A percentile compares a stretch with the other conserved stretches of the same genome.
phyloP scores from a whole-genome alignment of 2,797 vertebrate genomes.

The Clamator glandarius region DNA sequence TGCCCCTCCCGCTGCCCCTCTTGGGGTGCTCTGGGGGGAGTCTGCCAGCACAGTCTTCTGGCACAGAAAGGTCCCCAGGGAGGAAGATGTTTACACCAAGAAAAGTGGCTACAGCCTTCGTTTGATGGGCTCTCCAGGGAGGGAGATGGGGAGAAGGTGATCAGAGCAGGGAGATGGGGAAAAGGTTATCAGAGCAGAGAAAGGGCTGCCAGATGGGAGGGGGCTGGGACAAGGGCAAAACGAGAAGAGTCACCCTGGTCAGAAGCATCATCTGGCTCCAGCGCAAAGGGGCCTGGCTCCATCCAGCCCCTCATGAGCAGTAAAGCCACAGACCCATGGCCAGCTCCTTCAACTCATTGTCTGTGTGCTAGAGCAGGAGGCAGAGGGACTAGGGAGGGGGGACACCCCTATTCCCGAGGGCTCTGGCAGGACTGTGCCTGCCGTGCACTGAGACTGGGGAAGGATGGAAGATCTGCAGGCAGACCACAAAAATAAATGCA shows the following conservation, averaged over 20 bases:
- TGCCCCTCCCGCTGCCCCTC: accelerated
- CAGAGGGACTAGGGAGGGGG: neutral
- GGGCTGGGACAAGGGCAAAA: neutral
- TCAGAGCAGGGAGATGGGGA: neutral
- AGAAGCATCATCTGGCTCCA: neutral
- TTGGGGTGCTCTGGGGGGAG: neutral
- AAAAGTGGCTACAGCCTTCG: neutral
- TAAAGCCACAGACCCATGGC: neutral
- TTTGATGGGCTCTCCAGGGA: neutral
- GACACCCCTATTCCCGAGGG: no score
- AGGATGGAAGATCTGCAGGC: neutral
- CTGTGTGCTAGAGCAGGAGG: neutral
- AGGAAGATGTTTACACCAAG: neutral
- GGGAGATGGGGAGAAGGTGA: neutral
- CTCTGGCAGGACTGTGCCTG: neutral
- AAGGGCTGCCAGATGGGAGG: neutral
- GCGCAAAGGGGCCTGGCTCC: neutral
- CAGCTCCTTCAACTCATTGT: neutral
- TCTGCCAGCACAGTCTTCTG: neutral
- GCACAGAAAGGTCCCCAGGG: neutral
- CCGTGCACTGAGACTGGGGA: accelerated
- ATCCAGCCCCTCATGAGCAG: neutral
- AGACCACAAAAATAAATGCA: neutral
- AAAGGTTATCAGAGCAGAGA: neutral
- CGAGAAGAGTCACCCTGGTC: neutral